A percentile compares a stretch with the other conserved stretches of the same genome.
phyloP scores from a whole-genome alignment of 2,888 invertebrate species.

The Troilus luridus region DNA sequence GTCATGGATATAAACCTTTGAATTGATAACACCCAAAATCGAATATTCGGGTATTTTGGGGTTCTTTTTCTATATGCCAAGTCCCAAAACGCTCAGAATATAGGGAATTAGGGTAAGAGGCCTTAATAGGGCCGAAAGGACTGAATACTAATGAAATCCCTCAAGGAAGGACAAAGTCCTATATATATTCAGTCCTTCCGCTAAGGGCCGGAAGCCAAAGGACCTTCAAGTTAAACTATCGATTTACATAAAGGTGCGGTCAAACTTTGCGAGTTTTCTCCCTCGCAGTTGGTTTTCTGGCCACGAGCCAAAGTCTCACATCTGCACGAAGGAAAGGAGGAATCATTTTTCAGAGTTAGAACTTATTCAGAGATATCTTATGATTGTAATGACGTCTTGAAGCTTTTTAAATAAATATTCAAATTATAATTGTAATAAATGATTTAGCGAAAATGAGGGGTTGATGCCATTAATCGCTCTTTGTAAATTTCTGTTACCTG shows the following conservation, averaged over 20 bases:
- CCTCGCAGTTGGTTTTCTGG: background rate
- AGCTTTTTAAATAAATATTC: too few species aligned
- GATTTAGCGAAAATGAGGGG: too few species aligned
- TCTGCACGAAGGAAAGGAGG: background rate
- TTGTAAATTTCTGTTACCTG: too few species aligned
- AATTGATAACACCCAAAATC: background rate
- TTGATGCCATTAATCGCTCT: too few species aligned
- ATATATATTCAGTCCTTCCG: background rate
- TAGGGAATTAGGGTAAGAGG: background rate
- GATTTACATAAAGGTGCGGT: slow-evolving; percentile 25
- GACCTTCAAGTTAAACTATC: background rate
- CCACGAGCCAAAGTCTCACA: background rate
- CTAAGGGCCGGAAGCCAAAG: background rate
- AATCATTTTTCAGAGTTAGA: background rate
- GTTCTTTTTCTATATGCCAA: background rate
- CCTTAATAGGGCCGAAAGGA: background rate
- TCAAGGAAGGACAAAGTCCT: background rate
- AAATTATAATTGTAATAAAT: too few species aligned
- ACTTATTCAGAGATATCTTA: background rate
- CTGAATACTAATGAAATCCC: background rate
- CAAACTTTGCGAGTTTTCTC: background rate
- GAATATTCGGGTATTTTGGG: background rate
- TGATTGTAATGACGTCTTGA: background rate
- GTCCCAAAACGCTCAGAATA: background rate
- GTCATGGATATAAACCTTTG: background rate